These are phyloP conservation scores for Atrichornis clamosus DNA, from an alignment of 2,113 vertebrate genomes.

Conservation along the genomic window DNA sequence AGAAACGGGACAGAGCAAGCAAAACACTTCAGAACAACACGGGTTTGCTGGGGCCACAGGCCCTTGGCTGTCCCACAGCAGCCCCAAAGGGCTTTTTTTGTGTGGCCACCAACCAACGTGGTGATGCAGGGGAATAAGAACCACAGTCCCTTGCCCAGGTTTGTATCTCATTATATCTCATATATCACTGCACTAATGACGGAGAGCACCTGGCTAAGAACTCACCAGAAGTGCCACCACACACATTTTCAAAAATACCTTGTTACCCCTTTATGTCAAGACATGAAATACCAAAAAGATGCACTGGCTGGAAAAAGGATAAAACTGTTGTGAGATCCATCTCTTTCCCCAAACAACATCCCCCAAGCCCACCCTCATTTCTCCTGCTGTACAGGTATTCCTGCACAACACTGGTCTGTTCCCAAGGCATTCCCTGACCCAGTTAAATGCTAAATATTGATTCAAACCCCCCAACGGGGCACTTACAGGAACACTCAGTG, in stretches of 20 bases:
- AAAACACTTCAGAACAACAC: not conserved
- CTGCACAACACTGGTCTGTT: not conserved
- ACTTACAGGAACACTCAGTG: not conserved
- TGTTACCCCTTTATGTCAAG: not conserved
- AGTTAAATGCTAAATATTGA: not conserved
- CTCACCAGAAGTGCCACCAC: not conserved
- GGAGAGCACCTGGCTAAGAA: not conserved
- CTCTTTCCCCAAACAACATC: no score
- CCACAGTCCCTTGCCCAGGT: rapidly evolving
- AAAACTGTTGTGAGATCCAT: not conserved
- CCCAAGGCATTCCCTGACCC: not conserved
- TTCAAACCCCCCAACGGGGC: not conserved
- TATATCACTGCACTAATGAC: rapidly evolving
- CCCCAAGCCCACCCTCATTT: rapidly evolving
- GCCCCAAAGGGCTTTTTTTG: not conserved
- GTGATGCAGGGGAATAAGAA: not conserved
- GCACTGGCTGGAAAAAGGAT: rapidly evolving
- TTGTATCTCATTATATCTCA: rapidly evolving
- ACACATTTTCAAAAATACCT: no score
- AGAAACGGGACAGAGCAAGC: not conserved
- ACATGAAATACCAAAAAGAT: not conserved
- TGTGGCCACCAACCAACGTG: rapidly evolving
- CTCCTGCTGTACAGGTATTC: not conserved
- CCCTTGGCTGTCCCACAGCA: not conserved
- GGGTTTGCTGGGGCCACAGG: not conserved